Evolutionary conservation across 2,888 invertebrate genomes (phyloP).

Genomic region (Portevinia maculata): DNA sequence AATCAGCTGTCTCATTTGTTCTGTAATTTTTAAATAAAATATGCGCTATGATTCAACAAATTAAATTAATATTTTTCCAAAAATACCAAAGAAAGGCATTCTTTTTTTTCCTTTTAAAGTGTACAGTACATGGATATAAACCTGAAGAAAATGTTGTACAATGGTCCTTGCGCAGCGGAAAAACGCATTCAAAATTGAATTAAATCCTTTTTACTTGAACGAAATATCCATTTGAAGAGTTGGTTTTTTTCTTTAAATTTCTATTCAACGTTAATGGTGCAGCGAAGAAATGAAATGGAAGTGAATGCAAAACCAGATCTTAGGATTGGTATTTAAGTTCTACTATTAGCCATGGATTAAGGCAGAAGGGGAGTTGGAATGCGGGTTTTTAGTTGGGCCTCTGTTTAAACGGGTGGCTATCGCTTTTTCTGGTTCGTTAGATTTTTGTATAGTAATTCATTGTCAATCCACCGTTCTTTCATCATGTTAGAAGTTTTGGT

Average conservation of each 20-base stretch:
- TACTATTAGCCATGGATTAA: background rate
- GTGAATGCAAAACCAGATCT: slow-evolving; percentile 16
- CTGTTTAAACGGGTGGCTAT: background rate
- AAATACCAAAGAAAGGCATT: too few species aligned
- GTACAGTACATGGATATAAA: too few species aligned
- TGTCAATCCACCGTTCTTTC: too few species aligned
- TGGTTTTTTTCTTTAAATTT: slow-evolving; percentile 10
- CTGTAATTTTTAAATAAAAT: background rate
- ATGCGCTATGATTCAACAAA: background rate
- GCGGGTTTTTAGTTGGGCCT: background rate
- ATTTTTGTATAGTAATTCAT: too few species aligned
- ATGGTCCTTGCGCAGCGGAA: background rate
- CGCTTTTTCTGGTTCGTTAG: too few species aligned
- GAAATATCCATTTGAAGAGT: slow-evolving; percentile 10
- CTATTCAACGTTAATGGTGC: slow-evolving; percentile 18
- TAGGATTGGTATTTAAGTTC: background rate
- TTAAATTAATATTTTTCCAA: too few species aligned
- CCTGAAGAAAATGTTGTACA: background rate
- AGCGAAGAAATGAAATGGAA: background rate
- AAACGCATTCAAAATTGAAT: slow-evolving; percentile 38
- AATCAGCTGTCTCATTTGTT: background rate
- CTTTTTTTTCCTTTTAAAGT: background rate
- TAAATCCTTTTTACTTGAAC: slow-evolving; percentile 55
- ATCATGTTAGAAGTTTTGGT: too few species aligned
- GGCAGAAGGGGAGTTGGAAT: background rate